Conservation (phyloP, 2,113 vertebrate species). For the Junco hyemalis region DNA sequence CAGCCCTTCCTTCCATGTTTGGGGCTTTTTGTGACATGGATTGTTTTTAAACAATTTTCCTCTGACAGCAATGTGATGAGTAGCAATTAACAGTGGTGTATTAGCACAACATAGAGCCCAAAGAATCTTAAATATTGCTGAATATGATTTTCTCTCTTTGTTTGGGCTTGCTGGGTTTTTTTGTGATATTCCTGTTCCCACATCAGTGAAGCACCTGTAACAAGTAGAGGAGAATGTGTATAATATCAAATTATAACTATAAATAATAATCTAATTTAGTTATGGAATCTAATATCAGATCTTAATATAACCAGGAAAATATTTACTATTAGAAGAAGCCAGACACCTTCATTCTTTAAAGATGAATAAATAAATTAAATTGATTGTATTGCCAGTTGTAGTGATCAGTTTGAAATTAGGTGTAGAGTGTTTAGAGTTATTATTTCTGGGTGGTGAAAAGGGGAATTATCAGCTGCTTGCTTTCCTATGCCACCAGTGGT, state of each 20-base stretch:
- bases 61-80: background rate
- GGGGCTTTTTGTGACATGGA: background rate
- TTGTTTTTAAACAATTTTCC: background rate
- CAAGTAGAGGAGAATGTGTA: background rate
- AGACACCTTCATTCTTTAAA: background rate
- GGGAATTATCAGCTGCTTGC: background rate
- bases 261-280: background rate
- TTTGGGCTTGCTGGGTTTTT: background rate
- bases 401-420: background rate
- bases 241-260: background rate
- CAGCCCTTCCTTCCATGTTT: background rate
- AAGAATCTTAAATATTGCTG: slow-evolving; percentile 10
- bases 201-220: background rate
- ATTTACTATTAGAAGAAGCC: background rate
- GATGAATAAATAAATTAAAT: background rate
- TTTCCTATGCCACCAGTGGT: background rate
- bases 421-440: background rate
- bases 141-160: background rate
- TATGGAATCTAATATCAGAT: background rate
- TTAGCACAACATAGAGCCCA: background rate
- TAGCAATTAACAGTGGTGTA: background rate
- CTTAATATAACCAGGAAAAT: background rate
- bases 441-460: background rate
- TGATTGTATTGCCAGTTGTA: background rate
- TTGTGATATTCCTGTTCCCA: background rate